Conservation (phyloP, 30 jellyfish, hydroid and myxozoan genomes). For the Hydra vulgaris region DNA sequence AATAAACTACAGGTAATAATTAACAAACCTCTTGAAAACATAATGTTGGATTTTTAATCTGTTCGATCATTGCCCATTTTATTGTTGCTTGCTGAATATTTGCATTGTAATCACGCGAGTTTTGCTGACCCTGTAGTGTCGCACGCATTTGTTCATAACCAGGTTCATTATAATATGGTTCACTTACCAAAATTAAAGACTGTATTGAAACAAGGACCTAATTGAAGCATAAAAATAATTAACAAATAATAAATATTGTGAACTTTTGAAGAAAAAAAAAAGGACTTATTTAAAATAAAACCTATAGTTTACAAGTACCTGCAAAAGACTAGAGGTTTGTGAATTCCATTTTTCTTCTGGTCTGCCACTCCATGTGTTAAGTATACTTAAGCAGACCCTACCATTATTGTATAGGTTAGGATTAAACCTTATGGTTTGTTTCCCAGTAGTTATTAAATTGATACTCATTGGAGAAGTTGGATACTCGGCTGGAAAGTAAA, state of each 20-base stretch:
- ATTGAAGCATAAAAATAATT: no score
- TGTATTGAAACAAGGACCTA: conserved; percentile 87
- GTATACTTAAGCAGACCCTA: conserved; percentile 83
- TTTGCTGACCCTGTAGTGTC: conserved; percentile 64
- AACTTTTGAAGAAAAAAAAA: no score
- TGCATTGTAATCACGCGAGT: conserved; percentile 65
- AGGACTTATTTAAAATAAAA: no score
- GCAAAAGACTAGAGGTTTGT: conserved; percentile 74
- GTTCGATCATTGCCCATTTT: conserved; percentile 85
- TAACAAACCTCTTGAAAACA: conserved; percentile 65
- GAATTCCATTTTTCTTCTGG: conserved; percentile 98
- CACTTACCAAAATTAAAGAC: conserved; percentile 71
- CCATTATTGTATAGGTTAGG: conserved; percentile 95
- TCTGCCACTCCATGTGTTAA: conserved; percentile 97
- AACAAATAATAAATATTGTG: no score
- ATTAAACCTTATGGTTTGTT: conserved; percentile 74
- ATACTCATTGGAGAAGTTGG: conserved; percentile 94
- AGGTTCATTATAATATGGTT: conserved; percentile 87
- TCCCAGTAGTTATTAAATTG: conserved; percentile 80
- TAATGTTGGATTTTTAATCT: conserved; percentile 64
- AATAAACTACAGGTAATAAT: no score
- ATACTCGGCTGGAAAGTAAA: conserved; percentile 73
- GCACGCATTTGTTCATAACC: conserved; percentile 88
- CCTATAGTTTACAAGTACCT: no score
- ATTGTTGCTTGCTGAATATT: conserved; percentile 71